Evolutionary conservation across 1,140 invertebrate species (phyloP).

Genomic region (Hydropsyche tenuis): DNA sequence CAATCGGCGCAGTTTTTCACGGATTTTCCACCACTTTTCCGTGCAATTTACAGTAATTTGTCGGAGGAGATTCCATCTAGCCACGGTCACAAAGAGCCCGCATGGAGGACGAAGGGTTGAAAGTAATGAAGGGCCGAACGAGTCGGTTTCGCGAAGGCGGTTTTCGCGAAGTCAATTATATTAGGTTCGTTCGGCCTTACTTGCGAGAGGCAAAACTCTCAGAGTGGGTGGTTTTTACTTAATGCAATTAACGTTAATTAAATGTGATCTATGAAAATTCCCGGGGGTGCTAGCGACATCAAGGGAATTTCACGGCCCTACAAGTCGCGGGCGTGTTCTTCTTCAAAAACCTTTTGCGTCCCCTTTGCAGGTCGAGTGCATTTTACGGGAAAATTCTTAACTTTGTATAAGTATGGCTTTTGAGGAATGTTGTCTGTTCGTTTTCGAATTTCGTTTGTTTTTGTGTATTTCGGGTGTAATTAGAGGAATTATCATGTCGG

Average conservation of each 20-base stretch:
- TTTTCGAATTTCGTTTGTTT: no score
- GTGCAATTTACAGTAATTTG: conserved; percentile 37
- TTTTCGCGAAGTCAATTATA: conserved; percentile 40
- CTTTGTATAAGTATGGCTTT: no score
- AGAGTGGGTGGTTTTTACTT: conserved; percentile 45
- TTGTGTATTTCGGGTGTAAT: no score
- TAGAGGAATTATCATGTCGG: no score
- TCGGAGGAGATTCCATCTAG: conserved; percentile 31
- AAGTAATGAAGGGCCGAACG: neutral
- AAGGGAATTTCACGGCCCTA: no score
- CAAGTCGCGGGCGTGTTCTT: neutral
- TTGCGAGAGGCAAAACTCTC: no score
- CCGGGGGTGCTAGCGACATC: neutral
- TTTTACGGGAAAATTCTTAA: no score
- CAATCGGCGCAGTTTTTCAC: neutral
- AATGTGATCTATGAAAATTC: conserved; percentile 44
- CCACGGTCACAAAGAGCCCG: neutral
- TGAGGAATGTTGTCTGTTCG: no score
- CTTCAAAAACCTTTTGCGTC: neutral
- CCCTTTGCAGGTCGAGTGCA: no score
- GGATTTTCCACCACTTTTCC: conserved; percentile 1
- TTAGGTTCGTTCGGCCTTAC: conserved; percentile 31
- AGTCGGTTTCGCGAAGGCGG: conserved; percentile 36
- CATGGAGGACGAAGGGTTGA: neutral
- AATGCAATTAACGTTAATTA: conserved; percentile 46